Conservation (phyloP, 1,140 invertebrate species). For the Maniola jurtina region DNA sequence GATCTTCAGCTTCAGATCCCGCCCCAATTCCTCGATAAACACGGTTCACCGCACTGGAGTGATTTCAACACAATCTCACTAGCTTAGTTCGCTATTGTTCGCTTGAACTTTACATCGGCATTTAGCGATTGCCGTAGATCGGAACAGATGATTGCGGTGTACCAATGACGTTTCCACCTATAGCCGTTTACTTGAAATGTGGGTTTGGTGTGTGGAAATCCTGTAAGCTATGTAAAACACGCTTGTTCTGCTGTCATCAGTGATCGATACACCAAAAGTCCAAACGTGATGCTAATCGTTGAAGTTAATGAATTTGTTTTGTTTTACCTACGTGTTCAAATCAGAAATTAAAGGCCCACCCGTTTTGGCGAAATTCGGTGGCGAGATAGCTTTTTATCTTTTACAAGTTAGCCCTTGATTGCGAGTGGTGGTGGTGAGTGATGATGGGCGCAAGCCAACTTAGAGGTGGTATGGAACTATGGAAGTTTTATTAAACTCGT, state of each 20-base stretch:
- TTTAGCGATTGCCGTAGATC: constrained; percentile 61
- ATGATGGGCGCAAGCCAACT: no score
- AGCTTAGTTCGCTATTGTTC: constrained; percentile 45
- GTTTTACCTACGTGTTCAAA: no score
- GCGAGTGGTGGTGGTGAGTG: no score
- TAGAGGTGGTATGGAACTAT: no score
- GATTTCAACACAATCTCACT: constrained; percentile 42
- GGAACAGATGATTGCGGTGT: constrained; percentile 44
- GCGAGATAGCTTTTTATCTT: no score
- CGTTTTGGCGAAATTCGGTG: no score
- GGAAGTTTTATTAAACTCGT: no score
- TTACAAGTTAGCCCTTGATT: no score
- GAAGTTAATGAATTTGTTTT: no score
- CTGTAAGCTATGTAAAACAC: constrained; percentile 9
- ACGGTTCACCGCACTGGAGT: constrained; percentile 25
- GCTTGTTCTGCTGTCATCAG: neutral
- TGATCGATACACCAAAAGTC: neutral
- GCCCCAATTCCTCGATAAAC: constrained; percentile 20
- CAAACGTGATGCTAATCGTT: neutral
- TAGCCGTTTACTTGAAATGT: constrained; percentile 31
- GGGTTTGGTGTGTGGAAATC: constrained; percentile 25
- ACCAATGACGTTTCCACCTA: constrained; percentile 36
- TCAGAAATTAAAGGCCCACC: no score
- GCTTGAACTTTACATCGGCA: constrained; percentile 66
- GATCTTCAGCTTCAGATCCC: constrained; percentile 20